These are phyloP conservation scores for Chrysomela aeneicollis DNA, from an alignment of 2,888 invertebrate species.

Conservation along the genomic window DNA sequence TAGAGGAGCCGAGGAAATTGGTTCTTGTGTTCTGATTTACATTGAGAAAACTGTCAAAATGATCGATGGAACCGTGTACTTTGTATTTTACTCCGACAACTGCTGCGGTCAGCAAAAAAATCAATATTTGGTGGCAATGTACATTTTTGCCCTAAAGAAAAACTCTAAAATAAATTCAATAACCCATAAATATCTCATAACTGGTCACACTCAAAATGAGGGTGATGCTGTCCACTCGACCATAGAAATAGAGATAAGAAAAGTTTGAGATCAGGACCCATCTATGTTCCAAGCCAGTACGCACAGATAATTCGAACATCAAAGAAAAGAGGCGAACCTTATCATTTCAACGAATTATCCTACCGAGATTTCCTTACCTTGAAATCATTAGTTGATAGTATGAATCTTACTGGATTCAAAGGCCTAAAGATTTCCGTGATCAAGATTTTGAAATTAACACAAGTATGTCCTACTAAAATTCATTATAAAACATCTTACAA, in stretches of 20 bases:
- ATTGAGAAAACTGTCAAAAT: conserved; percentile 1
- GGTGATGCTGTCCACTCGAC: conserved; percentile 30
- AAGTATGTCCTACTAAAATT: too few species aligned
- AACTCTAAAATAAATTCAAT: conserved; percentile 25
- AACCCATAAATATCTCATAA: conserved; percentile 34
- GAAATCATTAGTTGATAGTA: too few species aligned
- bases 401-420: too few species aligned
- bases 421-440: too few species aligned
- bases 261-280: conserved; percentile 6
- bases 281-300: neutral
- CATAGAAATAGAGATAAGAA: conserved; percentile 35
- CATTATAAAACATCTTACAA: too few species aligned
- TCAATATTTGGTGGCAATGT: conserved; percentile 9
- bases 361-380: too few species aligned
- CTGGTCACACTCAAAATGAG: conserved; percentile 32
- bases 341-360: too few species aligned
- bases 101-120: conserved; percentile 21
- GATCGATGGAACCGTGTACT: neutral
- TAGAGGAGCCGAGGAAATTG: conserved; percentile 17
- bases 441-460: too few species aligned
- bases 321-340: too few species aligned
- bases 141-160: conserved; percentile 8
- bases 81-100: conserved; percentile 20
- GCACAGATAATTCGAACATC: too few species aligned
- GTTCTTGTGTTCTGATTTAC: conserved; percentile 5